These are phyloP conservation scores for Patagioenas fasciata DNA, from an alignment of 2,113 vertebrate species.

Conservation along the genomic window DNA sequence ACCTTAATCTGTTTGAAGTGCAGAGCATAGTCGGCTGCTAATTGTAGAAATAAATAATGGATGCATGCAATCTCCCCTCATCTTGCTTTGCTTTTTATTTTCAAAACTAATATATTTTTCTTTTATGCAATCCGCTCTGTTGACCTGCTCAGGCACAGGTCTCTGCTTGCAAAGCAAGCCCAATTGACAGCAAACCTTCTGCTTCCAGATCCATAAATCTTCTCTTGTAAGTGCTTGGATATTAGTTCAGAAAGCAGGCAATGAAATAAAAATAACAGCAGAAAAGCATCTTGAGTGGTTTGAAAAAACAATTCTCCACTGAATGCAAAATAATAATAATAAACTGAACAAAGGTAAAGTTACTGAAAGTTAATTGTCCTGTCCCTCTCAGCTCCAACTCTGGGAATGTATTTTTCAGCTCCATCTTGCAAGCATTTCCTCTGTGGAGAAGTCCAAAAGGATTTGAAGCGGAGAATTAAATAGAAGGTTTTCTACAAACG, in stretches of 20 bases:
- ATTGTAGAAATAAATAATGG: constrained; percentile 51
- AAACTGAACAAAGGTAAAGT: not conserved
- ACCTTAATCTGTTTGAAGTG: constrained; percentile 15
- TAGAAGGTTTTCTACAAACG: not conserved
- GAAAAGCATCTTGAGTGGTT: not conserved
- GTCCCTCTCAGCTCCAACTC: not conserved
- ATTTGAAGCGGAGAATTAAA: not conserved
- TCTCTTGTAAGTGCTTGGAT: not conserved
- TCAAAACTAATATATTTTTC: not conserved
- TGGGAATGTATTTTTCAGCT: not conserved
- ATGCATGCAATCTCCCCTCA: not conserved
- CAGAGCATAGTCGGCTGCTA: not conserved
- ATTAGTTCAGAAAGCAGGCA: not conserved
- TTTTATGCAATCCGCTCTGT: constrained; percentile 1
- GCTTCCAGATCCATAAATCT: constrained; percentile 23
- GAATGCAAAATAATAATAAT: not conserved
- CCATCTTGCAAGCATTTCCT: not conserved
- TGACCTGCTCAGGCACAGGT: constrained; percentile 25
- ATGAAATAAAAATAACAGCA: not conserved
- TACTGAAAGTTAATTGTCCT: not conserved
- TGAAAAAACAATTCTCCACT: not conserved
- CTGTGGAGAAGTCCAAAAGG: not conserved
- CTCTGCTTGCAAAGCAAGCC: constrained; percentile 22
- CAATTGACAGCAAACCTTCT: not conserved
- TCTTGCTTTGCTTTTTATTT: constrained; percentile 30